These are phyloP conservation scores for Drosophila santomea DNA, from an alignment of 1,140 invertebrate genomes.

Conservation along the genomic window DNA sequence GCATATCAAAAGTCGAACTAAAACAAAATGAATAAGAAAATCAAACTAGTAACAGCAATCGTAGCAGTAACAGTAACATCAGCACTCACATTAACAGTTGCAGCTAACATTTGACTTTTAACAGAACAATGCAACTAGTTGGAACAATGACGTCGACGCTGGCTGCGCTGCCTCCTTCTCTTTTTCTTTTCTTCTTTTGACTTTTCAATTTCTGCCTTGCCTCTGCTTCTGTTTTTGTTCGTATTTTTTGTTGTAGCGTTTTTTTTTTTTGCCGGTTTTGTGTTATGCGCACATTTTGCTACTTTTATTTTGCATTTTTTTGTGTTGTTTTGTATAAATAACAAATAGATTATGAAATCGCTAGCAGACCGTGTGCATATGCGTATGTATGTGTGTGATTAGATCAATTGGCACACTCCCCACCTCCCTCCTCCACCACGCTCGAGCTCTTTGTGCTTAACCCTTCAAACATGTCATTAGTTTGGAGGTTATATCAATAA, in stretches of 20 bases:
- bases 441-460: slow-evolving; percentile 17
- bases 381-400: slow-evolving; percentile 15
- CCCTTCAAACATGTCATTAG: slow-evolving; percentile 35
- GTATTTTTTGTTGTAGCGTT: slow-evolving; percentile 10
- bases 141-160: slow-evolving; percentile 12
- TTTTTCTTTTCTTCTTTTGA: neutral
- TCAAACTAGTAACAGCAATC: neutral
- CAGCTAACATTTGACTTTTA: slow-evolving; percentile 21
- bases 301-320: slow-evolving; percentile 13
- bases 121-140: slow-evolving; percentile 58
- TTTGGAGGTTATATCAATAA: slow-evolving; percentile 64
- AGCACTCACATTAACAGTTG: slow-evolving; percentile 20
- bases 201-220: slow-evolving; percentile 1
- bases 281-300: slow-evolving; percentile 41
- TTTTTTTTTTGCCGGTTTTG: slow-evolving; percentile 48
- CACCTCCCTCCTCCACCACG: neutral
- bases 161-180: slow-evolving; percentile 1
- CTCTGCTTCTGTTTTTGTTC: slow-evolving; percentile 35
- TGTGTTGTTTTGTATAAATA: slow-evolving; percentile 42
- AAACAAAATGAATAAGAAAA: neutral
- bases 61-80: neutral
- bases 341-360: slow-evolving; percentile 60
- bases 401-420: slow-evolving; percentile 17
- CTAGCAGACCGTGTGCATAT: neutral
- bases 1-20: neutral